phyloP scores from a whole-genome alignment of 2,888 invertebrate species.

The Laothoe populi region DNA sequence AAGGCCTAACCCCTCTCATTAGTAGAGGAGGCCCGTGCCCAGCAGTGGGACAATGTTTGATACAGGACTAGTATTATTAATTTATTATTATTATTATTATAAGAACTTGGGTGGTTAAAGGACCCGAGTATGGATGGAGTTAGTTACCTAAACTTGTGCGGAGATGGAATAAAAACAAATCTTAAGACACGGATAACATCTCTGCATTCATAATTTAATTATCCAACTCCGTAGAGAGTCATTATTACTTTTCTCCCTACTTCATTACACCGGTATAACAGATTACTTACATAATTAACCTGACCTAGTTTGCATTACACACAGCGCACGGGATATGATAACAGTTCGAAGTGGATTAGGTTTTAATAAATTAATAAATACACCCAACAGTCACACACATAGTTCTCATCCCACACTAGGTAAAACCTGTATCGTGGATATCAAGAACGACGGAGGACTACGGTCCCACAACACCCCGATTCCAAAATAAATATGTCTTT shows the following conservation, averaged over 20 bases:
- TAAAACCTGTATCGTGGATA: no score
- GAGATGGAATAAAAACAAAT: slow-evolving; percentile 18
- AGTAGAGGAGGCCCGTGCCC: no score
- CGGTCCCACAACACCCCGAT: no score
- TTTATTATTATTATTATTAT: not conserved
- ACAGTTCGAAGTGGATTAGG: slow-evolving; percentile 20
- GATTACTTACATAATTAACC: slow-evolving; percentile 22
- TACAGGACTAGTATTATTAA: no score
- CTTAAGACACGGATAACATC: slow-evolving; percentile 19
- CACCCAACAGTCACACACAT: no score
- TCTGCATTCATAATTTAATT: slow-evolving; percentile 23
- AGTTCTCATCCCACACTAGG: no score
- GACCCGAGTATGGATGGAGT: slow-evolving; percentile 4
- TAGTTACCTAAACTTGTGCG: slow-evolving; percentile 17
- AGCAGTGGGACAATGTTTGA: no score
- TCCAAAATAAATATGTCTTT: no score
- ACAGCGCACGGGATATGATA: slow-evolving; percentile 2
- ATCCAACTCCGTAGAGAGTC: slow-evolving; percentile 21
- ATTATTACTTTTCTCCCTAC: slow-evolving; percentile 15
- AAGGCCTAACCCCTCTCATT: no score
- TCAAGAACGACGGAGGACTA: no score
- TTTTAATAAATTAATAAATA: no score
- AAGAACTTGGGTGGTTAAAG: not conserved
- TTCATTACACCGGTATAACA: slow-evolving; percentile 22
- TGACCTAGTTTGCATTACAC: slow-evolving; percentile 13